Evolutionary conservation across 2,113 vertebrate genomes (phyloP).

Genomic region (Thamnaconus septentrionalis): DNA sequence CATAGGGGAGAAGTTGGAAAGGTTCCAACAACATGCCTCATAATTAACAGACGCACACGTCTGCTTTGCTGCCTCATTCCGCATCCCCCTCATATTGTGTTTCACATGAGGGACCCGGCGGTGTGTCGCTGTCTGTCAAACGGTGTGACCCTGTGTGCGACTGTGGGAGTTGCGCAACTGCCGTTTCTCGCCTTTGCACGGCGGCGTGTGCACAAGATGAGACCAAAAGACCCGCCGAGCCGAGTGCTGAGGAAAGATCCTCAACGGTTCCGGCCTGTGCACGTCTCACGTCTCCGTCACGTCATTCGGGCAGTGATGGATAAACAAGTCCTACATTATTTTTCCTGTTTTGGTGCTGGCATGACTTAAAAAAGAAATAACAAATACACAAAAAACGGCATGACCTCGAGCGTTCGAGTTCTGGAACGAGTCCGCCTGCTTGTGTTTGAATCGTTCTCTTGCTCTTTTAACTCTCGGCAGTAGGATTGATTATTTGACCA

Average conservation of each 20-base stretch:
- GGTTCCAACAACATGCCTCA: background rate
- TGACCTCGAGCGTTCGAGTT: too few relatives aligned
- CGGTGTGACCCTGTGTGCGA: constrained; percentile 31
- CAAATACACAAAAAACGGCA: background rate
- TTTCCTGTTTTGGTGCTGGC: background rate
- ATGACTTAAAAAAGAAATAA: constrained; percentile 1
- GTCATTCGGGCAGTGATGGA: too few relatives aligned
- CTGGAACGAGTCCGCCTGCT: too few relatives aligned
- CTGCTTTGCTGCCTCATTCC: constrained; percentile 18
- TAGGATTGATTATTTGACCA: constrained; percentile 14
- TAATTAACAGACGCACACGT: constrained; percentile 2
- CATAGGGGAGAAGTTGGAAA: background rate
- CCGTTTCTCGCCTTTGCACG: constrained; percentile 3
- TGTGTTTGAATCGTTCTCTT: too few relatives aligned
- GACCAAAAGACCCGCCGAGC: background rate
- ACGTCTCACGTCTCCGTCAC: too few relatives aligned
- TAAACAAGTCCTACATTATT: background rate
- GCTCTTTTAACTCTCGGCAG: background rate
- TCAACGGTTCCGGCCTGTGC: too few relatives aligned
- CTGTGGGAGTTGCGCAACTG: constrained; percentile 42
- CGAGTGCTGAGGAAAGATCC: too few relatives aligned
- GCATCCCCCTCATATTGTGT: constrained; percentile 28
- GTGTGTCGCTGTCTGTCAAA: constrained; percentile 57
- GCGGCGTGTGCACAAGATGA: constrained; percentile 4
- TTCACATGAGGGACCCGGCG: constrained; percentile 25